Conservation (phyloP, 2,888 invertebrate species). For the Drosophila tripunctata region DNA sequence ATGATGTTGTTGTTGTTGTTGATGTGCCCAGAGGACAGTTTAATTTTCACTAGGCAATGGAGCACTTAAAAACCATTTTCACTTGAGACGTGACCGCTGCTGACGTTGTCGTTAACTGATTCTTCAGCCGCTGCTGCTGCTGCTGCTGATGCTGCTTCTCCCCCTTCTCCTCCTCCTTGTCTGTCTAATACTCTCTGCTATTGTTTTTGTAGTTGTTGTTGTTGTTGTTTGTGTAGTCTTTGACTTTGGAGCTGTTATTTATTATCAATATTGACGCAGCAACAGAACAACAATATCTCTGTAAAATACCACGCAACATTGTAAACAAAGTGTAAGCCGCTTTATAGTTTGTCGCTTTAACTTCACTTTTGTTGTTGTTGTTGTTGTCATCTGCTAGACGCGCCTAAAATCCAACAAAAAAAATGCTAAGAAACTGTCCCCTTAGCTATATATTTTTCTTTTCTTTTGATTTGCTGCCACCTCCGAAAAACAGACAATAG, state of each 20-base stretch:
- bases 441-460: constrained; percentile 66
- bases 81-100: constrained; percentile 77
- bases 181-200: constrained; percentile 41
- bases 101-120: constrained; percentile 47
- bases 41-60: constrained; percentile 75
- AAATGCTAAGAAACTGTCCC: constrained; percentile 58
- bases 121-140: constrained; percentile 7
- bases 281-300: constrained; percentile 45
- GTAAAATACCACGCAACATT: constrained; percentile 79
- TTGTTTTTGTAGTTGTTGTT: constrained; percentile 52
- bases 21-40: constrained; percentile 77
- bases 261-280: constrained; percentile 78
- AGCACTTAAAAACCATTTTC: constrained; percentile 78
- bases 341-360: constrained; percentile 51
- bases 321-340: constrained; percentile 79
- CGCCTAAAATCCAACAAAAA: constrained; percentile 58
- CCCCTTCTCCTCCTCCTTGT: too few species aligned
- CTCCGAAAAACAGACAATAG: constrained; percentile 34
- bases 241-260: constrained; percentile 59
- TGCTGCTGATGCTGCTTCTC: too few species aligned
- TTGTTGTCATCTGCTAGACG: constrained; percentile 41
- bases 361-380: constrained; percentile 42
- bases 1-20: constrained; percentile 62
- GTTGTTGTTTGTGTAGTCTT: constrained; percentile 28
- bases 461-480: constrained; percentile 51